Evolutionary conservation across 2,113 vertebrate genomes (phyloP).

Genomic region (Odocoileus virginianus): DNA sequence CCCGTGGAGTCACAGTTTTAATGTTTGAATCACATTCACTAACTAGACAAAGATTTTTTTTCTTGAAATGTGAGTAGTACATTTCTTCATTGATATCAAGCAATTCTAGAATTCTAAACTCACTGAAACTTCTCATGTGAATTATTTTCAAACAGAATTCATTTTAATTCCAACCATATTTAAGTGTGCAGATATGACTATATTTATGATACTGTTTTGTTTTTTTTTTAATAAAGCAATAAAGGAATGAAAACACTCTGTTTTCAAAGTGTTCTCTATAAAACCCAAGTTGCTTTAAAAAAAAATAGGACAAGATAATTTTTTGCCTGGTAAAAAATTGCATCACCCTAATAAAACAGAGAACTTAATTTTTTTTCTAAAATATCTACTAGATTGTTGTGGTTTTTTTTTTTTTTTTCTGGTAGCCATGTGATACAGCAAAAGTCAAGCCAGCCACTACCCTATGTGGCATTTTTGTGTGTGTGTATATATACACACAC

Average conservation of each 20-base stretch:
- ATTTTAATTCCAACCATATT: background rate
- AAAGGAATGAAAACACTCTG: background rate
- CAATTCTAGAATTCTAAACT: background rate
- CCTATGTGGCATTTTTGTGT: background rate
- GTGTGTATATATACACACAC: background rate
- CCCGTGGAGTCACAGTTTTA: background rate
- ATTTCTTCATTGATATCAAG: background rate
- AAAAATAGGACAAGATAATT: rapidly evolving
- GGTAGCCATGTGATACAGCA: background rate
- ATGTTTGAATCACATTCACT: background rate
- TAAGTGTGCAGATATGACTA: background rate
- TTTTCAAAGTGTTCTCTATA: background rate
- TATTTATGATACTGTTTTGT: background rate
- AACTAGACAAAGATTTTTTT: background rate
- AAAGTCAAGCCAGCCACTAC: background rate
- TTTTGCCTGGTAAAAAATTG: background rate
- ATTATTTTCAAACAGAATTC: background rate
- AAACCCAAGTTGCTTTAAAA: background rate
- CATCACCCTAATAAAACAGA: background rate
- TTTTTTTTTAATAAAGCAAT: background rate
- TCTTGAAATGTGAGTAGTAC: background rate
- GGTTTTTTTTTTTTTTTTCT: background rate
- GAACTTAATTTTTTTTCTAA: background rate
- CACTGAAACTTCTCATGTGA: background rate
- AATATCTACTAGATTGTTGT: background rate